Percentiles rank a stretch among this genome's conserved stretches.
phyloP scores from a whole-genome alignment of 2,113 vertebrate genomes.

The Pogonocichla stellata region DNA sequence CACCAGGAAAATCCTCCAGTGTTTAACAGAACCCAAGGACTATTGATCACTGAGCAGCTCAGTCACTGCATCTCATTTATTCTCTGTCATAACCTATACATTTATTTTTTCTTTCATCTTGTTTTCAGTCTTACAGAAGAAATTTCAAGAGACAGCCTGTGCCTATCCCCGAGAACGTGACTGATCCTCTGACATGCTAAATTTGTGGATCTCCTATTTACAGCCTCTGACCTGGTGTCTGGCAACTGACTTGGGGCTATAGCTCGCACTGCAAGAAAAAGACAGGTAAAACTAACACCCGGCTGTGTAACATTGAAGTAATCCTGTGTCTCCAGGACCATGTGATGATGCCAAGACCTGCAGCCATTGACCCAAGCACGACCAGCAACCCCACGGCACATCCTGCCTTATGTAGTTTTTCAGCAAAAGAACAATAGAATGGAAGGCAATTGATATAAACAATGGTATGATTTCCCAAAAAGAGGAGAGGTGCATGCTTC shows the following conservation, averaged over 20 bases:
- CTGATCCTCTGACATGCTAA: background rate
- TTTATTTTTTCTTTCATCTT: background rate
- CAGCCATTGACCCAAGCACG: background rate
- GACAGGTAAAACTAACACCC: background rate
- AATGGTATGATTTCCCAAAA: background rate
- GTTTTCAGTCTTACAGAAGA: background rate
- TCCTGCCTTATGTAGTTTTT: background rate
- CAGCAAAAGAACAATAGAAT: background rate
- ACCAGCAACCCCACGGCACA: background rate
- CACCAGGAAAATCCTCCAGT: background rate
- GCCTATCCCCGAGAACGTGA: accelerated
- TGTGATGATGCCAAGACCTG: background rate
- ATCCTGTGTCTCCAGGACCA: background rate
- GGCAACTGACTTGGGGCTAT: background rate
- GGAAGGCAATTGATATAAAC: background rate
- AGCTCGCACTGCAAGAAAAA: background rate
- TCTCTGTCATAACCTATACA: background rate
- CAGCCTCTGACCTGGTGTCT: background rate
- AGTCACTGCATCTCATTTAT: background rate
- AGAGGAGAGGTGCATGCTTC: background rate
- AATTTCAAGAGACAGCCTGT: background rate
- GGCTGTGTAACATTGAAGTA: accelerated
- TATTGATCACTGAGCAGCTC: background rate
- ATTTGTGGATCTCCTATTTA: background rate
- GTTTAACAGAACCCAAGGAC: background rate